Conservation (phyloP, 2,797 vertebrate species). For the Aulostomus chinensis region DNA sequence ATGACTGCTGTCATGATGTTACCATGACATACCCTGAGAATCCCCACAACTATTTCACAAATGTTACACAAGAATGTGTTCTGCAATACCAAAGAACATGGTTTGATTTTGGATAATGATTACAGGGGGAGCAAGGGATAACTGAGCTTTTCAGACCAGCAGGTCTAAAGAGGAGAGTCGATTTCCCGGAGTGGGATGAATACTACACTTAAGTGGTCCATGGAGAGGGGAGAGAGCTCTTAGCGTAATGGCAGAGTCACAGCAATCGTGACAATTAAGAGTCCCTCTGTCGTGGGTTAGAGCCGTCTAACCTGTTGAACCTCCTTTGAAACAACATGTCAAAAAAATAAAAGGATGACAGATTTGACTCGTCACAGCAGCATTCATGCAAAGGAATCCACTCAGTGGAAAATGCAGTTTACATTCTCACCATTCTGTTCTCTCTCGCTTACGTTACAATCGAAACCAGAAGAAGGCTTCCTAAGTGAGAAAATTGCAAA, state of each 20-base stretch:
- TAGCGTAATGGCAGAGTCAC: conserved; percentile 56
- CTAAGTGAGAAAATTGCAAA: too few relatives aligned
- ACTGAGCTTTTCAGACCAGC: conserved; percentile 1
- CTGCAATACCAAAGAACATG: too few relatives aligned
- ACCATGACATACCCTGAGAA: neutral
- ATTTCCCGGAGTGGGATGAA: conserved; percentile 48
- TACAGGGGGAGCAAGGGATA: conserved; percentile 1
- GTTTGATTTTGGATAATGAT: neutral
- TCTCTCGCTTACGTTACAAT: too few relatives aligned
- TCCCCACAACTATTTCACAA: too few relatives aligned
- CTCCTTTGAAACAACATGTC: neutral
- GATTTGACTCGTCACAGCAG: neutral
- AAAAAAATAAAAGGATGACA: neutral
- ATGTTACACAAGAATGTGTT: too few relatives aligned
- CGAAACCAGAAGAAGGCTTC: too few relatives aligned
- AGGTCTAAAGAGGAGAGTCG: conserved; percentile 26
- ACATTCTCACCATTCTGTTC: conserved; percentile 7
- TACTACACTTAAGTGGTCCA: conserved; percentile 54
- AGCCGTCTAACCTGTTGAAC: conserved; percentile 71
- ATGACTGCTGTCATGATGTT: neutral
- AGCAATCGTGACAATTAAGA: conserved; percentile 65
- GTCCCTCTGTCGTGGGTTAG: conserved; percentile 53
- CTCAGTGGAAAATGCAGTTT: conserved; percentile 18
- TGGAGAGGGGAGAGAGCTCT: conserved; percentile 51
- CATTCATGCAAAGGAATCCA: neutral